Percentiles rank a stretch among this genome's conserved stretches.
These are phyloP conservation scores for Phrynocephalus versicolor DNA, from an alignment of 2,113 vertebrate species.

Conservation along the genomic window DNA sequence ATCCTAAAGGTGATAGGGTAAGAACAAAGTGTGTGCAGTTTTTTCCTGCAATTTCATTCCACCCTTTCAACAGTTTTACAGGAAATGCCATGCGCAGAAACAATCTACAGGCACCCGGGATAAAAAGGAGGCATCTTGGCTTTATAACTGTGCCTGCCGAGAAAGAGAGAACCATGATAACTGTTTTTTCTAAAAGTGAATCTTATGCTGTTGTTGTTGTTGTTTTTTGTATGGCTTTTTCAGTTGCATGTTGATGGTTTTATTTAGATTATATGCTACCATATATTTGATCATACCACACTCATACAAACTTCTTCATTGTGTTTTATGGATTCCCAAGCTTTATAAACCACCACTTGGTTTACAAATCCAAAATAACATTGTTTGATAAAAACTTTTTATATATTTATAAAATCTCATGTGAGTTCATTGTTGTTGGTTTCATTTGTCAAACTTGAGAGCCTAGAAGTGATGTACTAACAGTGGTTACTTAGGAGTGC, in stretches of 20 bases:
- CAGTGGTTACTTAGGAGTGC: no score
- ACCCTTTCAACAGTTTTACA: constrained; percentile 43
- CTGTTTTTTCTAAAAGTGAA: constrained; percentile 2
- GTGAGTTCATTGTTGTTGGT: no score
- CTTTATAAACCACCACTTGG: not conserved
- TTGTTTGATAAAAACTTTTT: no score
- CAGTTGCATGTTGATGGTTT: not conserved
- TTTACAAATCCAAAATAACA: no score
- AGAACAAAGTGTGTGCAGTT: constrained; percentile 14
- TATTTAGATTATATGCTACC: not conserved
- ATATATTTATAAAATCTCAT: no score
- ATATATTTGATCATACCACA: not conserved
- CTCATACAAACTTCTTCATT: not conserved
- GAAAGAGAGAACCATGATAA: constrained; percentile 27
- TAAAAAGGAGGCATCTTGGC: constrained; percentile 48
- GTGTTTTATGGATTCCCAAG: not conserved
- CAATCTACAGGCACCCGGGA: constrained; percentile 12
- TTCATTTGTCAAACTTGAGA: no score
- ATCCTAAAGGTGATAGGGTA: constrained; percentile 27
- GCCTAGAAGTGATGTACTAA: no score
- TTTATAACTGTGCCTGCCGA: constrained; percentile 55
- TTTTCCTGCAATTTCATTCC: not conserved
- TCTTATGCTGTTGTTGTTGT: not conserved
- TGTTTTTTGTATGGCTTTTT: not conserved
- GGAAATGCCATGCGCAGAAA: constrained; percentile 47